Evolutionary conservation across 92 coral and sea anemone species (phyloP), one percentile per base, ranked within the genome.

Genomic region (Phenganax subtilis): DNA sequence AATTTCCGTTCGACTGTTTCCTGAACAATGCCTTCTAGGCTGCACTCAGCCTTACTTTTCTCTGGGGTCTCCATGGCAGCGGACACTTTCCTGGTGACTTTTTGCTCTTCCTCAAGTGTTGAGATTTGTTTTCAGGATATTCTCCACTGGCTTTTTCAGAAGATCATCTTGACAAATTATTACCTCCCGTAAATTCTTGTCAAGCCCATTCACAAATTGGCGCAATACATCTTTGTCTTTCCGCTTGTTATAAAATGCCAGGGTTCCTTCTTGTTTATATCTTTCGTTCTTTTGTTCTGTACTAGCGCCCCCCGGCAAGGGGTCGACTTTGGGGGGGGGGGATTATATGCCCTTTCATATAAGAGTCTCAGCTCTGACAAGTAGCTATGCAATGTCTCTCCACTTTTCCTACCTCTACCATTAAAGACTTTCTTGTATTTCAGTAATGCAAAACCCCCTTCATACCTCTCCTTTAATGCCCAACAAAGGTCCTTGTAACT

Each of bases 341-440:
- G 25, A 0, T 20, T 20, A 20, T 20, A 20, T 37, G 47, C 47
- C 47, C 47, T 37, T 37, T 37, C 47, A 37, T 37, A 37, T 37
- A 5, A 37, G 47, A 82, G 55, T 54, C 67, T 80, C 60, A 82
- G 86, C 54, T 77, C 86, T 0, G 86, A 76, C 81, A 83, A 68
- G 29, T 82, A 76, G 74, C 84, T 82, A 78, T 82, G 89, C 10
- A 86, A 62, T n/a, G 86, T 76, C 58, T 86, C 89, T 53, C 84
- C 89, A 47, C 80, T 81, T 15, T 76, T 63, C 11, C 55, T 76
- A 57, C 47, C 53, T 29, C 87, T 64, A 25, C 57, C 51, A 11
- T 84, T 76, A 53, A 77, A 86, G 10, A 53, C 86, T 70, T 79
- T 86, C 86, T 82, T 86, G 84, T 86, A 86, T 55, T 82, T 86